Conservation (phyloP, 2,113 vertebrate species). For the Pithys albifrons region DNA sequence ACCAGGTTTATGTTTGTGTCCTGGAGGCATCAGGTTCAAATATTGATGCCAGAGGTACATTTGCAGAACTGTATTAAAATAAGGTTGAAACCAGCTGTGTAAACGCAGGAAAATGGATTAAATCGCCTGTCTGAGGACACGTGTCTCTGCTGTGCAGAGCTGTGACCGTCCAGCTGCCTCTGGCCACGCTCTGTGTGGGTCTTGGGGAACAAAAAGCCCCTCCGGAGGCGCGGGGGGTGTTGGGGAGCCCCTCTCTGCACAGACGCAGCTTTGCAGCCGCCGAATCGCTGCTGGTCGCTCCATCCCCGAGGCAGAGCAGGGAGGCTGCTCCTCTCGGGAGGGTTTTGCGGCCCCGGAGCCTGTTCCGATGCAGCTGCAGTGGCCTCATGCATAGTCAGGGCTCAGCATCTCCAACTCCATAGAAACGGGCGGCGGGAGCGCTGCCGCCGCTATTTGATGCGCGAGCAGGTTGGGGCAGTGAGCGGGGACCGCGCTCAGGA, state of each 20-base stretch:
- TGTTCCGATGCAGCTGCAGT: slow-evolving; percentile 64
- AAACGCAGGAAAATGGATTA: neutral
- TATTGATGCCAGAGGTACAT: neutral
- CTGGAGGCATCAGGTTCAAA: neutral
- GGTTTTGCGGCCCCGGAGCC: slow-evolving; percentile 10
- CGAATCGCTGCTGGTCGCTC: neutral
- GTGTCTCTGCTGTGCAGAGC: neutral
- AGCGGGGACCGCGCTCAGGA: neutral
- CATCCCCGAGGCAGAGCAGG: neutral
- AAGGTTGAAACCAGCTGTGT: neutral
- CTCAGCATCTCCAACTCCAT: slow-evolving; percentile 68
- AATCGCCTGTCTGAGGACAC: neutral
- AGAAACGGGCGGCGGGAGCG: slow-evolving; percentile 64
- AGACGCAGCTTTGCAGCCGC: slow-evolving; percentile 28
- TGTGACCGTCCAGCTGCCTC: neutral
- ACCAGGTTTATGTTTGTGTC: neutral
- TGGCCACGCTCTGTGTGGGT: neutral
- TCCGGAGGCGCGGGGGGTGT: neutral
- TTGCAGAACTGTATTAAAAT: neutral
- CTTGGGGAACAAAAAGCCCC: neutral
- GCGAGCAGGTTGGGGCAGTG: slow-evolving; percentile 17
- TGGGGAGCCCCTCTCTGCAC: neutral
- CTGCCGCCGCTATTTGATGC: slow-evolving; percentile 7
- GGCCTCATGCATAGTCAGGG: slow-evolving; percentile 66
- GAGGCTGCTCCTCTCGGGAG: neutral